phyloP scores from a whole-genome alignment of 1,140 invertebrate genomes.

The Manduca sexta region DNA sequence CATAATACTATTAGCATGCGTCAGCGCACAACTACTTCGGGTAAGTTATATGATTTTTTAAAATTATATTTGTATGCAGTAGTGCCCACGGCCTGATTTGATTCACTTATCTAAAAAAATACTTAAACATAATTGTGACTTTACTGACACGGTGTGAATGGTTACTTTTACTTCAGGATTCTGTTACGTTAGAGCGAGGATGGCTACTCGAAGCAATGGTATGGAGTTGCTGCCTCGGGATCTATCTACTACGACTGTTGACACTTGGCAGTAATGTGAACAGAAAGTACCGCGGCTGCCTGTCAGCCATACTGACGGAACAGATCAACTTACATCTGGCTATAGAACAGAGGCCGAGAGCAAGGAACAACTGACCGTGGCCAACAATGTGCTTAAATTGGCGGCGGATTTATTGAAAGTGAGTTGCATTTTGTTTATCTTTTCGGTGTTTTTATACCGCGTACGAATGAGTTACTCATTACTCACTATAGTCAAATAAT shows the following conservation, averaged over 20 bases:
- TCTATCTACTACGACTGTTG: constrained; percentile 93
- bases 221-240: constrained; percentile 90
- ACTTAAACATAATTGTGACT: too few species aligned
- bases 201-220: constrained; percentile 89
- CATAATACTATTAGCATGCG: constrained; percentile 87
- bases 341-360: constrained; percentile 98
- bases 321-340: constrained; percentile 95
- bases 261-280: constrained; percentile 82
- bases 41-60: constrained; percentile 55
- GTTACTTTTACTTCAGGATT: constrained; percentile 76
- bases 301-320: constrained; percentile 66
- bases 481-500: too few species aligned
- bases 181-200: constrained; percentile 83
- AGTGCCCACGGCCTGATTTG: too few species aligned
- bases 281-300: constrained; percentile 65
- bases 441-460: too few species aligned
- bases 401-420: constrained; percentile 96
- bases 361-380: constrained; percentile 95
- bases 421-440: too few species aligned
- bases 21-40: constrained; percentile 90
- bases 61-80: too few species aligned
- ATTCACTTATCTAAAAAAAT: too few species aligned
- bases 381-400: constrained; percentile 96
- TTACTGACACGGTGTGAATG: too few species aligned
- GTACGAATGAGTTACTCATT: too few species aligned